Percentiles rank a stretch among this genome's conserved stretches.
Conservation (phyloP, 1,140 invertebrate genomes). For the Trachymyrmex cornetzi region DNA sequence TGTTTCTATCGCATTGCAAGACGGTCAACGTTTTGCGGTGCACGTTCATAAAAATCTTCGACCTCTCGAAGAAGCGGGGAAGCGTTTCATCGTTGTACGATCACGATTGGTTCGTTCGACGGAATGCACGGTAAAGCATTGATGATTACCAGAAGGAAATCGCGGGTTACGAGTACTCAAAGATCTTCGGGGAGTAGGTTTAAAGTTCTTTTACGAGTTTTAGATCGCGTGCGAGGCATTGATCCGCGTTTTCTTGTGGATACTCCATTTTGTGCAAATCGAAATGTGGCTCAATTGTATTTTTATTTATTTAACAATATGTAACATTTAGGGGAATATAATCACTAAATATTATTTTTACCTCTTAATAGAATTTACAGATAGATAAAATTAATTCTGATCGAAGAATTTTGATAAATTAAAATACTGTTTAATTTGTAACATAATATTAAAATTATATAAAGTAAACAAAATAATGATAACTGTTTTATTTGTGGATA, state of each 20-base stretch:
- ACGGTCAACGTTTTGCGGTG: constrained; percentile 19
- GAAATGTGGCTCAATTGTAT: neutral
- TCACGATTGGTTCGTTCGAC: constrained; percentile 43
- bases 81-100: constrained; percentile 49
- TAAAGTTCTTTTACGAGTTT: neutral
- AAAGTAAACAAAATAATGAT: neutral
- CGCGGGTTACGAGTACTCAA: constrained; percentile 37
- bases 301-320: neutral
- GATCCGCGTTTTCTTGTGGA: neutral
- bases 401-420: neutral
- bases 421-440: neutral
- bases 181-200: constrained; percentile 14
- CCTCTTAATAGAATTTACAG: neutral
- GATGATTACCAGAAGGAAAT: constrained; percentile 29
- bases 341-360: neutral
- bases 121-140: constrained; percentile 49
- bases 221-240: neutral
- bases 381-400: neutral
- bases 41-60: constrained; percentile 20
- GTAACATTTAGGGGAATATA: neutral
- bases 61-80: constrained; percentile 3
- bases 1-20: neutral
- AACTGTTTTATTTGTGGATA: neutral
- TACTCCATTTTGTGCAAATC: neutral
- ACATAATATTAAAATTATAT: neutral